These are phyloP conservation scores for Odontothrips loti DNA, from an alignment of 2,888 invertebrate species.

Conservation along the genomic window DNA sequence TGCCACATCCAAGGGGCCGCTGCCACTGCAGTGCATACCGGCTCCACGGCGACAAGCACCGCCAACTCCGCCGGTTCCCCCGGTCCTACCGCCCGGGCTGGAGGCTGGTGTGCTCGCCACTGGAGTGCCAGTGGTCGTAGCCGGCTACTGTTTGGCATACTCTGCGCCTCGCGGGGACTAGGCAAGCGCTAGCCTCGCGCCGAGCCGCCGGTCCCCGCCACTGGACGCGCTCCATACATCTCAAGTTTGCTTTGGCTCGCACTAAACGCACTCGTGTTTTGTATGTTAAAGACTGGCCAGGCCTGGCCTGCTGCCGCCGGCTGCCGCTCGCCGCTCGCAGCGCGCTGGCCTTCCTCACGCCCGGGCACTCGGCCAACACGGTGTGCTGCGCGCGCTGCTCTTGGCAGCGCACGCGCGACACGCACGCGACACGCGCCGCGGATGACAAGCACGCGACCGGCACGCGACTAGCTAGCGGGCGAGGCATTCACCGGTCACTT, in stretches of 20 bases:
- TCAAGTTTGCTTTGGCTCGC: not conserved
- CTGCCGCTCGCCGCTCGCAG: not conserved
- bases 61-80: no score
- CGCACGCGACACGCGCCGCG: not conserved
- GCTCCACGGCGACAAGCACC: no score
- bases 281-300: conserved; percentile 6
- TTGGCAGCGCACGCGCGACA: no score
- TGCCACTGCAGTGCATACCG: no score
- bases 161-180: not conserved
- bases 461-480: not conserved
- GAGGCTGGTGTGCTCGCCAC: no score
- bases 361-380: not conserved
- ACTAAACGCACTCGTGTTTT: conserved; percentile 19
- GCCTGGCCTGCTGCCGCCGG: not conserved
- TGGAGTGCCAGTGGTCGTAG: not conserved
- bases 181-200: not conserved
- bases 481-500: not conserved
- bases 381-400: not conserved
- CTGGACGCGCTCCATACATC: not conserved
- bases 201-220: not conserved
- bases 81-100: no score
- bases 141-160: conserved; percentile 6
- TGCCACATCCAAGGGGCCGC: no score
- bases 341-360: not conserved
- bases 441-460: not conserved